Base-by-base conservation (phyloP, 1,140 invertebrate genomes). In the Eueides isabella region DNA sequence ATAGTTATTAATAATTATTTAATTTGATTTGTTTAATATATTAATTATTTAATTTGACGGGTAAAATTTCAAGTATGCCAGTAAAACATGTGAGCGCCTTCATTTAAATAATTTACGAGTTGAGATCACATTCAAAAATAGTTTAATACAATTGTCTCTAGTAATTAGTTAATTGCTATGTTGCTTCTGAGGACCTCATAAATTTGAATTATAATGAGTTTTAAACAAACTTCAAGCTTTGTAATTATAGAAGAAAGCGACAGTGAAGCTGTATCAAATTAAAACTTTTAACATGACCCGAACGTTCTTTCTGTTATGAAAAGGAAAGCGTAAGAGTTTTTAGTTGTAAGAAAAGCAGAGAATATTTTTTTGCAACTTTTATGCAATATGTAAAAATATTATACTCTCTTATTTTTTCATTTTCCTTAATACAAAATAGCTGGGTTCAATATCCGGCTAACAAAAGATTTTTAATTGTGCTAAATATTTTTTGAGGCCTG, bases 91-190 rank as follows among this genome's bases (percentile, higher is more conserved):
- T 29, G 23, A 67, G 35, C 14, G 16, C 67, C 29, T 61, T 69
- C 30, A 69, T 69, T 69, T 35, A 69, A 35, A 55, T 74, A 69
- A 74, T 74, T 74, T 74, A 74, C 61, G 67, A 71, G 31, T 29
- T 16, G 61, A 55, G 62, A 61, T 71, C 64, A 71, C 64, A 44
- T 61, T 71, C 68, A 62, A 75, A 75, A 71, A 71, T 75, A 75
- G 63, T 63, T 61, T 67, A 71, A 75, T 67, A 75, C 55, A 75
- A 75, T 75, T 66, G 68, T 71, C 69, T 48, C 67, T 71, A 62
- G 48, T 71, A 75, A 75, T 75, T 67, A 71, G 35, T 75, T 71
- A 75, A 71, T 71, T 62, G 68, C 19, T 28, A 61, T 67, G 33
- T 44, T 38, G 23, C 31, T 67, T 65, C 61, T 35, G 31, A 64